Conservation (phyloP, 2,797 vertebrate species). For the Uromys caudimaculatus region DNA sequence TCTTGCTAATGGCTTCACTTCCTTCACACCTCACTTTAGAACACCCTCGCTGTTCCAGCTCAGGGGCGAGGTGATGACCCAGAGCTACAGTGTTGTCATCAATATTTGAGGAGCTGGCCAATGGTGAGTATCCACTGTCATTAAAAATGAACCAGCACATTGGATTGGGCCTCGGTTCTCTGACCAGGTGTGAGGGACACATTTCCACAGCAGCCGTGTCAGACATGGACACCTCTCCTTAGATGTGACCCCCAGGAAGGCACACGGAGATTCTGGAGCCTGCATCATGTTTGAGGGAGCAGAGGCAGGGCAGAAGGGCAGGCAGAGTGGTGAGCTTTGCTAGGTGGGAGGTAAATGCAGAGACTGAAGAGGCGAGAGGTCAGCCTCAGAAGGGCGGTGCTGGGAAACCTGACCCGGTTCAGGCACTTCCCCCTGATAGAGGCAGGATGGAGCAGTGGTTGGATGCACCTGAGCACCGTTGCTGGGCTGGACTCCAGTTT, state of each 20-base stretch:
- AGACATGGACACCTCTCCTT: not conserved
- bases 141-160: not conserved
- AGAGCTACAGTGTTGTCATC: rapidly evolving
- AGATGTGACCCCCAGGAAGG: not conserved
- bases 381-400: not conserved
- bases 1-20: not conserved
- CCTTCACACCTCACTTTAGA: not conserved
- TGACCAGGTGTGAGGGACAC: not conserved
- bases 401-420: not conserved
- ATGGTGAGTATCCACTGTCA: rapidly evolving
- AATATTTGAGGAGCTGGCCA: not conserved
- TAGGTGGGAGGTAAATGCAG: not conserved
- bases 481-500: not conserved
- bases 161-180: not conserved
- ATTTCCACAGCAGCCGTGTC: not conserved
- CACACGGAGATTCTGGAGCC: not conserved
- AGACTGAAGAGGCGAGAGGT: rapidly evolving
- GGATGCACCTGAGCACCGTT: rapidly evolving
- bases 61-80: rapidly evolving
- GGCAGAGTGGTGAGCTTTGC: not conserved
- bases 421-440: rapidly evolving
- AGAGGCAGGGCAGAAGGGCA: not conserved
- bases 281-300: not conserved
- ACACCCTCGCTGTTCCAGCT: not conserved
- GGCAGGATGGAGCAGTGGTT: rapidly evolving